These are phyloP conservation scores for Myanophis thanlyinensis DNA, from an alignment of 2,113 vertebrate species.

Conservation along the genomic window DNA sequence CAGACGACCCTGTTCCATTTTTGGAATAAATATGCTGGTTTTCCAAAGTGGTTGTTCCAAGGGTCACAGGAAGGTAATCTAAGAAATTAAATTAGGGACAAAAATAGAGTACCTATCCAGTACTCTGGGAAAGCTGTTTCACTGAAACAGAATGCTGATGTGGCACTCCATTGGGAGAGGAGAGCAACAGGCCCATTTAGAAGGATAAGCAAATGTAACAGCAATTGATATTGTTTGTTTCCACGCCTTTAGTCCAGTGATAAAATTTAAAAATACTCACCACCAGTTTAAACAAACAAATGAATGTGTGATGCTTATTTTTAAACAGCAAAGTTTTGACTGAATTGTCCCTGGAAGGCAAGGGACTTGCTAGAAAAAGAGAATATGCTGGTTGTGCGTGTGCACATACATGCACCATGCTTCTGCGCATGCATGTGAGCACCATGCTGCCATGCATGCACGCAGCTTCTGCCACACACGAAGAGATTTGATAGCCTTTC, in stretches of 20 bases:
- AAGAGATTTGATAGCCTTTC: too few species aligned
- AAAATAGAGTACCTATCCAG: not conserved
- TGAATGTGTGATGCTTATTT: not conserved
- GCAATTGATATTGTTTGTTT: constrained; percentile 53
- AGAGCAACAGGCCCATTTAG: constrained; percentile 34
- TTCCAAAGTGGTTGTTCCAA: not conserved
- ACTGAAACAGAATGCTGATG: constrained; percentile 32
- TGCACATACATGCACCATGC: too few species aligned
- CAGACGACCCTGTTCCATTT: not conserved
- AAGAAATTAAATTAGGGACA: constrained; percentile 34
- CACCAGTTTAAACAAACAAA: not conserved
- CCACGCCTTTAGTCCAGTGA: constrained; percentile 55
- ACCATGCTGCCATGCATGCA: too few species aligned
- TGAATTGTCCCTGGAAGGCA: not conserved
- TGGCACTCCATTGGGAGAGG: constrained; percentile 51
- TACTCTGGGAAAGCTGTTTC: not conserved
- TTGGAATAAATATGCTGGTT: not conserved
- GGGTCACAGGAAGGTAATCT: constrained; percentile 19
- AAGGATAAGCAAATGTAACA: constrained; percentile 58
- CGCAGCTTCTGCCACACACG: too few species aligned
- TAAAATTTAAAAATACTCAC: too few species aligned
- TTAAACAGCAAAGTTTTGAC: not conserved
- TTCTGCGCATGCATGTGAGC: too few species aligned
- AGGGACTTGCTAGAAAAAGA: not conserved
- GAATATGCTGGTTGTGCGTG: too few species aligned